phyloP scores from a whole-genome alignment of 2,113 vertebrate species.

The Trichomycterus rosablanca region DNA sequence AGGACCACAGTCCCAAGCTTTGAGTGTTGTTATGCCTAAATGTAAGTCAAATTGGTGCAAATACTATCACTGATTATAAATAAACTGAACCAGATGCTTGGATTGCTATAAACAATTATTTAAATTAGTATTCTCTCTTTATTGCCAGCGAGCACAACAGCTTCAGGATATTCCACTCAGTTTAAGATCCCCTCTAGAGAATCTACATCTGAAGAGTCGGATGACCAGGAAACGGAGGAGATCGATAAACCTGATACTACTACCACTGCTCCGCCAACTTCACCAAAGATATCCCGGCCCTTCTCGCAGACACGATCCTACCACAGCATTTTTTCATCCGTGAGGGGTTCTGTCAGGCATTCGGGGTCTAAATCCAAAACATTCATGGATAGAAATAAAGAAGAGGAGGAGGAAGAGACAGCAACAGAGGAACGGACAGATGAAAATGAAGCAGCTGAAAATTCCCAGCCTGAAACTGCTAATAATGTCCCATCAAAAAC shows the following conservation, averaged over 20 bases:
- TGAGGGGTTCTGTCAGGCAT: conserved; percentile 63
- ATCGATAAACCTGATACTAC: conserved; percentile 36
- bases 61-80: too few relatives aligned
- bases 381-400: conserved; percentile 44
- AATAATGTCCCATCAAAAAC: conserved; percentile 37
- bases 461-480: conserved; percentile 37
- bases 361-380: conserved; percentile 33
- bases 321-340: conserved; percentile 67
- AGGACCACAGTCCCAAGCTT: conserved; percentile 91
- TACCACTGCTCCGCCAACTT: conserved; percentile 49
- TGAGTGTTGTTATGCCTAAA: conserved; percentile 82
- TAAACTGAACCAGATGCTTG: neutral
- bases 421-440: conserved; percentile 43
- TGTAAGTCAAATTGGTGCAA: conserved; percentile 66
- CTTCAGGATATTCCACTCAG: conserved; percentile 51
- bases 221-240: conserved; percentile 51
- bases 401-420: conserved; percentile 37
- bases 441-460: conserved; percentile 38
- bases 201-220: conserved; percentile 52
- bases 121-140: conserved; percentile 26
- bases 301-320: conserved; percentile 67
- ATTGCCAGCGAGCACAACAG: conserved; percentile 62
- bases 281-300: conserved; percentile 54
- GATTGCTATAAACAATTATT: neutral
- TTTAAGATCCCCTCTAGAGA: conserved; percentile 49